Base-by-base conservation (phyloP, 2,113 vertebrate species). In the Piprites chloris region DNA sequence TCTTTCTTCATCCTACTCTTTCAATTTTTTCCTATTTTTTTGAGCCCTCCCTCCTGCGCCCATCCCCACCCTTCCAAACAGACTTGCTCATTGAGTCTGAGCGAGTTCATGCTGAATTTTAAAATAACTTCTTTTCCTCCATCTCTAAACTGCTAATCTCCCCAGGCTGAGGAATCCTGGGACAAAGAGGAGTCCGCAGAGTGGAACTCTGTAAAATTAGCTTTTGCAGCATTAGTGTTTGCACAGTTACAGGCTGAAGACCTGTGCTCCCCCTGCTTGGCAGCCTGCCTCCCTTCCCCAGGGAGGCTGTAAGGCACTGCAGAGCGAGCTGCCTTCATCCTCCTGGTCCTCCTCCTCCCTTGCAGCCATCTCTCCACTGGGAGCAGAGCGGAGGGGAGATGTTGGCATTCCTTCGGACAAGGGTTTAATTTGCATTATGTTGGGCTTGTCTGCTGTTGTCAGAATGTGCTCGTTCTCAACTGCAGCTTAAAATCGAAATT, bases 131-230 rank as follows among this genome's bases (percentile, higher is more conserved):
- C 63, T 98, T 96, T 97, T 98, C 95, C 87, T 96, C 96, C 97
- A 94, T 97, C 97, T 98, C 95, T 87, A 91, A 97, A 97, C 97
- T 95, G 94, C 97, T 98, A 98, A 98, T 98, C 98, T 98, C 97
- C 97, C 96, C 86, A 69, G 95, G 94, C 95, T 95, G 96, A 98
- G 97, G 97, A 97, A 97, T 97, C 97, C 96, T 98, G 97, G 98
- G 97, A 98, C 98, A 98, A 98, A 98, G 96, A 95, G 75, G 35
- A 97, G 94, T 96, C 97, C 33, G 19, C 94, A 86, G 95, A 98
- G 97, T 98, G 97, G 98, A 98, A 98, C 98, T 98, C 97, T 97
- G 97, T 97, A 97, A 98, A 98, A 98, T 98, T 98, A 98, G 98
- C 97, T 98, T 97, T 97, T 81, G 95, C 85, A 37, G 97, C 90